A percentile compares a stretch with the other conserved stretches of the same genome.
Conservation (phyloP, 2,888 invertebrate species). For the Athalia cordata region DNA sequence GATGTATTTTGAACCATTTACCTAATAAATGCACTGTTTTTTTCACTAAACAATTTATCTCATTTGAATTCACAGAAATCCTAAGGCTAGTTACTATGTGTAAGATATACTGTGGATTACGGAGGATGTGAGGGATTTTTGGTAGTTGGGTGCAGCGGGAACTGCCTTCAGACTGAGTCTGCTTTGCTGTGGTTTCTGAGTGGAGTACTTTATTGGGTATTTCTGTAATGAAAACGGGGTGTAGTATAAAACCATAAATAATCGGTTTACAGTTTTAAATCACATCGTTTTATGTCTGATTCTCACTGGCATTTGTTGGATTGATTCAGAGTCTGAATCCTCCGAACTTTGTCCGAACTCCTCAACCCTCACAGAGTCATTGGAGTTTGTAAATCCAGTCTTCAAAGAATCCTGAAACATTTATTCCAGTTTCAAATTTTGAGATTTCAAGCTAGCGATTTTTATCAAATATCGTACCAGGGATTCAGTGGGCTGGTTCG, state of each 20-base stretch:
- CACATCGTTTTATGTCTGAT: constrained; percentile 64
- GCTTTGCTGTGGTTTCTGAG: constrained; percentile 29
- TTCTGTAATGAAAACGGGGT: constrained; percentile 13
- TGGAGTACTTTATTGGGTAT: constrained; percentile 36
- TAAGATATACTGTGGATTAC: constrained; percentile 58
- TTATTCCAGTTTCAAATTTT: background rate
- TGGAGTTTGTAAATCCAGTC: constrained; percentile 65
- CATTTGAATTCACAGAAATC: background rate
- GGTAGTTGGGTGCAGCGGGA: constrained; percentile 62
- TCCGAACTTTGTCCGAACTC: constrained; percentile 67
- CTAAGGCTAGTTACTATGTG: constrained; percentile 24
- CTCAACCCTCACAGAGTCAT: constrained; percentile 69
- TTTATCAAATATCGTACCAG: constrained; percentile 55
- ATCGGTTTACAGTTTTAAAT: no score
- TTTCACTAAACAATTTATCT: constrained; percentile 17
- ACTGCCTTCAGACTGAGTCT: constrained; percentile 56
- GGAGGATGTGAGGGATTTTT: constrained; percentile 61
- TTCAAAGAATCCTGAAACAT: constrained; percentile 63
- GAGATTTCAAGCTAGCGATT: background rate
- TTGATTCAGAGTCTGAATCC: constrained; percentile 65
- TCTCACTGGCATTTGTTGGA: constrained; percentile 66
- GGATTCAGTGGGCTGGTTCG: constrained; percentile 58
- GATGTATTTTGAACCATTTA: constrained; percentile 25
- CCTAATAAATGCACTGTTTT: constrained; percentile 36
- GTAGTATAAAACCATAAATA: no score